These are phyloP conservation scores for Proteles cristata DNA, from an alignment of 2,113 vertebrate genomes.

Conservation along the genomic window DNA sequence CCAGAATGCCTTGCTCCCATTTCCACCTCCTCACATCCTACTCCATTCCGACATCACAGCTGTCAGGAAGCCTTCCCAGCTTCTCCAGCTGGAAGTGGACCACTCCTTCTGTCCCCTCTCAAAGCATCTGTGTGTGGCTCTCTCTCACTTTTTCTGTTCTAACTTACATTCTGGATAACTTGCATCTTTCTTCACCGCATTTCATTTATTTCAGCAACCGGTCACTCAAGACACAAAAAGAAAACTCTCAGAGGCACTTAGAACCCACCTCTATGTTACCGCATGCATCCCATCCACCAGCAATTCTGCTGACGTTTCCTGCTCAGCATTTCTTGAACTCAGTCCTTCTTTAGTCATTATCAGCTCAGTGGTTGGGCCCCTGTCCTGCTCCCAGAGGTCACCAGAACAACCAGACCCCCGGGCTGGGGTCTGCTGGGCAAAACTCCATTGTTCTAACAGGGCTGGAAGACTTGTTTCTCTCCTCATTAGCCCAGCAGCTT, in stretches of 20 bases:
- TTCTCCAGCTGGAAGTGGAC: background rate
- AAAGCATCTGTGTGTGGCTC: background rate
- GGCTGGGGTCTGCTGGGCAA: background rate
- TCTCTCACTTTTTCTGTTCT: background rate
- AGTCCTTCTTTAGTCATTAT: background rate
- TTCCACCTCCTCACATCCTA: background rate
- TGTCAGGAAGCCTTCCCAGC: background rate
- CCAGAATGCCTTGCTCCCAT: background rate
- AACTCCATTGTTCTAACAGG: background rate
- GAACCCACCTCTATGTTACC: background rate
- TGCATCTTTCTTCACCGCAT: background rate
- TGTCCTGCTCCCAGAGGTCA: background rate
- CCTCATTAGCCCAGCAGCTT: background rate
- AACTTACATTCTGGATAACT: background rate
- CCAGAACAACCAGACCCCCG: no score
- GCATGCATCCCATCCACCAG: fast-evolving
- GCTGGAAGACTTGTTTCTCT: background rate
- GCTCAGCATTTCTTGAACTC: background rate
- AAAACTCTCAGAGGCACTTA: background rate
- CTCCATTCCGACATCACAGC: background rate
- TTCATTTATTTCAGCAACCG: background rate
- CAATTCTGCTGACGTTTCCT: background rate
- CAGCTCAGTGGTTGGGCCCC: background rate
- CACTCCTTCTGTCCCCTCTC: background rate
- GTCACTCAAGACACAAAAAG: background rate